Base-by-base conservation (phyloP, 2,113 vertebrate genomes). In the Macroglossus sobrinus region DNA sequence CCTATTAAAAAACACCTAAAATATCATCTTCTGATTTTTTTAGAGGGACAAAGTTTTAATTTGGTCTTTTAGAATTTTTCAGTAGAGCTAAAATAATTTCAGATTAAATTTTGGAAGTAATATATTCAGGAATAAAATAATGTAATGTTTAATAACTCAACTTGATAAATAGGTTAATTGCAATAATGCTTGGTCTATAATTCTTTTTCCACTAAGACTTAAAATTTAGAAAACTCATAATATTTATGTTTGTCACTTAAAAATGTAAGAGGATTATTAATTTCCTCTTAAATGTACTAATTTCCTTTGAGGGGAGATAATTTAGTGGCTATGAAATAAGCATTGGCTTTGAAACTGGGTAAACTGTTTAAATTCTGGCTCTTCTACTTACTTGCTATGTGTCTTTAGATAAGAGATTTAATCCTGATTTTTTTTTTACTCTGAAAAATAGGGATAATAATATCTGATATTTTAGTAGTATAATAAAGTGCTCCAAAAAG, bases 1-100 rank as follows among this genome's bases (percentile, higher is more conserved):
- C 95, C 96, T 98, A 66, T 84, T 97, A 94, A 95, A 96, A 74
- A 80, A 72, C 90, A 55, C 18, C 19, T 74, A 84, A 43, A 94
- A 76, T 87, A 38, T 15, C 4, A 40, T 84, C 88, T 57, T 68
- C 40, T 84, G 55, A 40, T 47, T 96, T 93, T 95, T 91, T 19
- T 74, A 61, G 16, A 93, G 40, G 11, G 30, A 79, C 10, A 72
- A 76, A 68, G 40, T 85, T 96, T 94, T 92, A 91, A 35, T 80
- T 94, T 84, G 9, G 28, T 82, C 55, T 28, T 78, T 78, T 63
- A 96, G 5, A 16, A 24, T 88, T 84, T 87, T 80, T 38, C 50
- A 79, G 18, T 74, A 86, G 33, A 74, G 21, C 7, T 79, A 7
- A 50, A 88, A 93, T 91, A 80, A 94, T 80, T 85, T 7, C 68